These are phyloP conservation scores for Rousettus leschenaultii DNA, from an alignment of 2,113 vertebrate species.

Conservation along the genomic window DNA sequence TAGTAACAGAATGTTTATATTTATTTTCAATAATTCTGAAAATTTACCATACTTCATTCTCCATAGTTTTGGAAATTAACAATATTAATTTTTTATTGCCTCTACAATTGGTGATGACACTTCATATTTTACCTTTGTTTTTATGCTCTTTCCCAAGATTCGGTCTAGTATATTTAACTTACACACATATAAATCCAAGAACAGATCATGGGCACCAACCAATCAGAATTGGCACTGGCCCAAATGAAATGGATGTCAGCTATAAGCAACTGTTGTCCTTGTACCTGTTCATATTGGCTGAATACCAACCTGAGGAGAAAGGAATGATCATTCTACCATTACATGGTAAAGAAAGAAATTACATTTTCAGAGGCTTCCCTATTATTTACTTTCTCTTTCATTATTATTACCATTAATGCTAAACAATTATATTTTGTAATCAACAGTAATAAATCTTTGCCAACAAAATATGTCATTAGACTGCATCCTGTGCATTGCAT, in stretches of 20 bases:
- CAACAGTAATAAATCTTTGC: neutral
- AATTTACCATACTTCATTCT: neutral
- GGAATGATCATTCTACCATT: neutral
- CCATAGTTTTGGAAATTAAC: neutral
- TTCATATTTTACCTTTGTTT: neutral
- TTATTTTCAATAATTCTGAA: neutral
- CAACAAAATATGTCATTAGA: neutral
- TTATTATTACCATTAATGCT: neutral
- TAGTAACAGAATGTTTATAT: neutral
- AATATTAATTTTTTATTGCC: neutral
- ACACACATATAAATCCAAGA: neutral
- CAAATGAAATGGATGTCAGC: neutral
- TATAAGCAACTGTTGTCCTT: neutral
- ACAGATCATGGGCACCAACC: neutral
- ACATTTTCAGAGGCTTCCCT: neutral
- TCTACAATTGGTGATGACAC: neutral
- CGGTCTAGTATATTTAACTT: neutral
- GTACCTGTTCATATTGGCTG: neutral
- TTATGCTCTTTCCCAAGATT: neutral
- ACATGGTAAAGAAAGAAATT: neutral
- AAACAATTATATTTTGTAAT: neutral
- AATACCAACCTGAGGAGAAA: neutral
- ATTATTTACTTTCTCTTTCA: neutral
- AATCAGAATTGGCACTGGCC: neutral
- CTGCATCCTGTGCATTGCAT: neutral